Evolutionary conservation across 1,140 invertebrate genomes (phyloP), one percentile per base, ranked within the genome.

Genomic region (Andricus grossulariae): DNA sequence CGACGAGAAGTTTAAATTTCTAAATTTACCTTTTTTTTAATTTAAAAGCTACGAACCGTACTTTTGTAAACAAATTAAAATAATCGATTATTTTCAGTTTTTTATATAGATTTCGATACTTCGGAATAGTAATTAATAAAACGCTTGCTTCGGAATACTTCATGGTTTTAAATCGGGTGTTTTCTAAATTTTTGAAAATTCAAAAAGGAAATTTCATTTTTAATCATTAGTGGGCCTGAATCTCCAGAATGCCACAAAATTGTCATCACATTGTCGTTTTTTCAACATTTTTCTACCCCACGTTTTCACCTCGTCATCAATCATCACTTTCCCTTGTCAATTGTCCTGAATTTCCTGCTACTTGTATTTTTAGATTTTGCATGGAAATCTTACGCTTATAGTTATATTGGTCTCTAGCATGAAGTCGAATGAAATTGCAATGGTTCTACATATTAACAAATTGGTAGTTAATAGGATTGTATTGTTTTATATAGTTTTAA

Each of bases 231-330:
- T 76, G 81, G 78, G 76, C 77, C 77, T 83, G 84, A 76, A 83
- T 83, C 78, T 78, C 79, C 74, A 57, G 72, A 82, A 45, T 81
- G 51, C 78, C 21, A 66, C 57, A 32, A 66, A 66, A 32, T 66
- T 66, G 25, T 39, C 12, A 39, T 32, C 25, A 66, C 57, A 66
- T 66, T 66, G 15, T 66, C 57, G 57, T 66, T 66, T 39, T 66
- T 66, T 15, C 10, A n/a, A 21, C 49, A 18, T n/a, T 72, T 72
- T 51, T 49, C 16, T 19, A 72, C 50, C n/a, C 45, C 39, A 71
- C 15, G 32, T 39, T 66, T 32, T 39, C 0, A 16, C 5, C 25
- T 32, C 12, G 25, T 39, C 25, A 16, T 66, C 3, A 50, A 5
- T 18, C 12, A 50, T 19, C 79, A 82, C 19, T 15, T 32, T 66